Base-by-base conservation (phyloP, 2,797 vertebrate genomes). In the Acanthurus leucopareius region DNA sequence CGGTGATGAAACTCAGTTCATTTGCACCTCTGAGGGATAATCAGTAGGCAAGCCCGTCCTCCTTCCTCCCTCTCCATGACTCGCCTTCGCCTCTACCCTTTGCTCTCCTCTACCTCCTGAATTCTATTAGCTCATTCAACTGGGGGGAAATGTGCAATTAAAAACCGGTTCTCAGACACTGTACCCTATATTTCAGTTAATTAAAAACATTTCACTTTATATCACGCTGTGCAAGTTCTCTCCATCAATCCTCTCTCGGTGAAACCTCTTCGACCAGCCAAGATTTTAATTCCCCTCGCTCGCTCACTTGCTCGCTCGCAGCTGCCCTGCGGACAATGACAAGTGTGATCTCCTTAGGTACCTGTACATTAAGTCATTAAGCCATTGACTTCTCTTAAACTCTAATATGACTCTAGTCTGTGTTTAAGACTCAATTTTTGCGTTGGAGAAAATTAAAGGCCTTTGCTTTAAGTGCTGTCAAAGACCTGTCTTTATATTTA, bases 11-110 rank as follows among this genome's bases (percentile, higher is more conserved):
- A 90, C 65, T 60, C 28, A 14, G 80, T 86, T 86, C 75, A 92
- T 90, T 89, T 92, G 66, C 88, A 90, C 79, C 89, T 85, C 89
- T 75, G 83, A 86, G 69, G 64, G 69, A 75, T 88, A 85, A 91
- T 89, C 86, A 87, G 82, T 35, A 38, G 58, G 70, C 72, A 45
- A 44, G 63, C n/a, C 83, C 52, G 54, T 85, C 81, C 85, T 25
- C 25, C 25, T 25, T 83, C 83, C 61, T 75, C 67, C 82, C 59
- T 81, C 72, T 73, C 52, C 58, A 32, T 16, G 65, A 85, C 82
- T 79, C 5, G 66, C 70, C 82, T 64, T 73, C 35, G 82, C 90
- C 86, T 83, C 80, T 80, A 77, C 82, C 86, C 82, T 86, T 72
- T 80, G 59, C 73, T 71, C 77, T 79, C 76, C 69, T 72, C 73